Percentiles rank a stretch among this genome's conserved stretches.
These are phyloP conservation scores for Loriculus beryllinus DNA, from an alignment of 2,797 vertebrate species.

Conservation along the genomic window DNA sequence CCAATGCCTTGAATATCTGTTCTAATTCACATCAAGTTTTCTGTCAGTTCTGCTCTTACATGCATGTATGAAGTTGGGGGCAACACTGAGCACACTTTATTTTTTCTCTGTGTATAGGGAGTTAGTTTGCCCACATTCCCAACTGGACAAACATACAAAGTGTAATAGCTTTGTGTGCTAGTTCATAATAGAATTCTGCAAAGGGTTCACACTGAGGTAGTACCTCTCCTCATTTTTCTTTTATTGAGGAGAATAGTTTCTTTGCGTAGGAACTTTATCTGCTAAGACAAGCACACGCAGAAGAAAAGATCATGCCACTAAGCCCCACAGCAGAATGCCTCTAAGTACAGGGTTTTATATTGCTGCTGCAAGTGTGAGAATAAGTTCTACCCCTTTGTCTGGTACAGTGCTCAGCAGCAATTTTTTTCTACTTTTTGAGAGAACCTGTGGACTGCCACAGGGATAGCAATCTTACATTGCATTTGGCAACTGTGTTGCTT, in stretches of 20 bases:
- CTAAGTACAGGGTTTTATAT: not conserved
- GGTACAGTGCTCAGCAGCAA: not conserved
- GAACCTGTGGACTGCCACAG: not conserved
- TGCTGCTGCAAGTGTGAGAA: not conserved
- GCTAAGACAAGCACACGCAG: not conserved
- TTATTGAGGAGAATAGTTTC: not conserved
- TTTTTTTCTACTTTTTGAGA: not conserved
- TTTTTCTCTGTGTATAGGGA: not conserved
- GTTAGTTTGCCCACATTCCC: not conserved
- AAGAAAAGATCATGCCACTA: not conserved
- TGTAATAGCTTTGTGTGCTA: not conserved
- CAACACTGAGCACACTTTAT: not conserved
- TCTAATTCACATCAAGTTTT: not conserved
- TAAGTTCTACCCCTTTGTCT: not conserved
- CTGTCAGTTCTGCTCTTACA: not conserved
- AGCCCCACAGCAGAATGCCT: not conserved
- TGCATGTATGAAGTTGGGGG: not conserved
- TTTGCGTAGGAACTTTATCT: not conserved
- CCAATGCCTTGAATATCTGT: not conserved
- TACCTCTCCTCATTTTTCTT: not conserved
- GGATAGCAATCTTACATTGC: not conserved
- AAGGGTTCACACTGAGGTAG: not conserved
- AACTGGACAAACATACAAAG: not conserved
- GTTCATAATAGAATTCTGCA: not conserved
- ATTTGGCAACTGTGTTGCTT: fast-evolving